Evolutionary conservation across 1,140 invertebrate species (phyloP).

Genomic region (Philaenus spumarius): DNA sequence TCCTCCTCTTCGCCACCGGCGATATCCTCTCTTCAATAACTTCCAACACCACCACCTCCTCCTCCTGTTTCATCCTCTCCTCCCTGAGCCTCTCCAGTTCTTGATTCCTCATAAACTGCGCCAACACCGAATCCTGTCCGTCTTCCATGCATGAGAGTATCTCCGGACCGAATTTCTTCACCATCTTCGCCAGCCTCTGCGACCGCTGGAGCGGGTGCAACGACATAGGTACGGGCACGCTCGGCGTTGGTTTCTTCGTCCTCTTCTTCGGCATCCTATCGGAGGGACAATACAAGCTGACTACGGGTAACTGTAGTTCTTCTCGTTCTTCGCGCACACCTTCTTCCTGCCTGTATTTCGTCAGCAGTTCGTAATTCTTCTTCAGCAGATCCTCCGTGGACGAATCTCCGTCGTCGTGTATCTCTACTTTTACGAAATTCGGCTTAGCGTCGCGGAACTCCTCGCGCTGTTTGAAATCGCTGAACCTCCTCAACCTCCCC

Average conservation of each 20-base stretch:
- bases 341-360: neutral
- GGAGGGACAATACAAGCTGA: neutral
- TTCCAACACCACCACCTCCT: neutral
- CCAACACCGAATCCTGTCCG: slow-evolving; percentile 2
- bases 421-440: too few relatives aligned
- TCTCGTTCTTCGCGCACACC: neutral
- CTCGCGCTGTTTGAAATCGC: too few relatives aligned
- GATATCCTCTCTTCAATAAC: neutral
- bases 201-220: neutral
- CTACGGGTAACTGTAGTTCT: slow-evolving; percentile 1
- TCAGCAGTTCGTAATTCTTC: slow-evolving; percentile 7
- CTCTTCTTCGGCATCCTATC: slow-evolving; percentile 9
- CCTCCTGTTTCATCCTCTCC: slow-evolving; percentile 10
- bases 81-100: neutral
- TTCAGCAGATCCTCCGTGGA: slow-evolving; percentile 6
- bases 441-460: too few relatives aligned
- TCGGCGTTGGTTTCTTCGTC: neutral
- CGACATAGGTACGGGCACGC: too few relatives aligned
- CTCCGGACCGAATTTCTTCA: slow-evolving; percentile 10
- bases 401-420: slow-evolving; percentile 1
- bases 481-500: too few relatives aligned
- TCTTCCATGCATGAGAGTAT: slow-evolving; percentile 6
- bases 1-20: neutral
- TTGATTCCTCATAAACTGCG: slow-evolving; percentile 9
- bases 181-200: slow-evolving; percentile 1